Base-by-base conservation (phyloP, 2,797 vertebrate species). In the Coccyzus lansbergi region DNA sequence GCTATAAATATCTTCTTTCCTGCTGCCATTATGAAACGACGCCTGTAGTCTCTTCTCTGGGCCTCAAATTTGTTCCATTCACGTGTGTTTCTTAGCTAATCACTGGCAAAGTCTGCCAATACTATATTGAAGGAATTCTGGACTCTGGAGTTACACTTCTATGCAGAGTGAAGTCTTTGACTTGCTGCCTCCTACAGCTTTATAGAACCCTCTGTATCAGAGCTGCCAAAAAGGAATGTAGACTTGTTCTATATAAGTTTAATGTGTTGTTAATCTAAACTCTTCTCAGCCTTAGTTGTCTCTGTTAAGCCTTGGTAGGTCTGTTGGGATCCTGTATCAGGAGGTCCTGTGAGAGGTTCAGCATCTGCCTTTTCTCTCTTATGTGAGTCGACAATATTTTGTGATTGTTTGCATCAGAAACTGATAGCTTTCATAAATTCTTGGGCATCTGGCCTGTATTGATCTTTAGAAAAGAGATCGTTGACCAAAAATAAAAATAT, bases 341-440 rank as follows among this genome's bases (percentile, higher is more conserved):
- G 17, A 65, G n/a, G 31, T 9, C 10, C 20, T 70, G 63, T 5
- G 60, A 52, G 62, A 79, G 48, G 12, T 48, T 28, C 40, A 70
- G 33, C 3, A 2, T 40, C 46, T 1, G 1, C 18, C 3, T 0
- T 0, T 29, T 81, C 16, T 49, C 19, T 74, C 62, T 75, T 25
- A 3, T 0, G 1, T 91, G 75, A 89, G 48, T 89, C 84, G 75
- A 92, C 86, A 65, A 3, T 13, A 17, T 16, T 62, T 86, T 33
- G 2, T 0, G 15, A 52, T 58, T 31, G 36, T 60, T 79, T 72
- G 51, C 58, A 52, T 55, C 84, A 81, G 89, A 78, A 94, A 48
- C 71, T 18, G 69, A 59, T 62, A 48, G 9, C 40, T 59, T 49
- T 92, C 79, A 20, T 28, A 24, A 75, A 83, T 69, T 81, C 59